phyloP scores from a whole-genome alignment of 2,797 vertebrate species.

The Myotis pilosus region DNA sequence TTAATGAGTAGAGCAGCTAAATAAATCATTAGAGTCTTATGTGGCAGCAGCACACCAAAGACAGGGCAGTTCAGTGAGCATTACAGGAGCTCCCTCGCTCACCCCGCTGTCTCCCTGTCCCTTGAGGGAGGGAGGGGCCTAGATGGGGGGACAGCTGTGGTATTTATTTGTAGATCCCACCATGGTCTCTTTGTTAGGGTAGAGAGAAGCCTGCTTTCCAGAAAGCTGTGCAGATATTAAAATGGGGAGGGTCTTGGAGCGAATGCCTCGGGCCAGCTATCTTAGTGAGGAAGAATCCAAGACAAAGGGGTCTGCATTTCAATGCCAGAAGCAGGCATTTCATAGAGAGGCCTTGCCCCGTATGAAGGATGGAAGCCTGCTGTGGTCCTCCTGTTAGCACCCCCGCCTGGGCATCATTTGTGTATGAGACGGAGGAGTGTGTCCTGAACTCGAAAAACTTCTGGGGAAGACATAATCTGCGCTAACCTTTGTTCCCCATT shows the following conservation, averaged over 20 bases:
- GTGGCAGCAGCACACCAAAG: background rate
- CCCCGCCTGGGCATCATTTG: background rate
- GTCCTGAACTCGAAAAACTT: background rate
- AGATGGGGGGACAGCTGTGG: background rate
- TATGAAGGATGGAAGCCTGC: background rate
- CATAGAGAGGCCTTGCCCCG: background rate
- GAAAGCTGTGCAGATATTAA: background rate
- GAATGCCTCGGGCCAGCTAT: background rate
- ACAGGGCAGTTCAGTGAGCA: background rate
- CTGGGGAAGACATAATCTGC: background rate
- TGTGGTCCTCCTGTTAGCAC: background rate
- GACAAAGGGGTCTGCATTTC: background rate
- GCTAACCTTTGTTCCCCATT: background rate
- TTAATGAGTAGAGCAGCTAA: slow-evolving; percentile 45
- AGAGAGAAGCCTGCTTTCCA: background rate
- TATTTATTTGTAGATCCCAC: background rate
- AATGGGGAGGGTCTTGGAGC: background rate
- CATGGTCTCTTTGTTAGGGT: background rate
- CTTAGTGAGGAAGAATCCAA: background rate
- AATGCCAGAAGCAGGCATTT: background rate
- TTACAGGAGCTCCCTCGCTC: background rate
- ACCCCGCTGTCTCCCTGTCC: background rate
- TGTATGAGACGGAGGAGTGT: background rate
- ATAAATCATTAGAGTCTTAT: slow-evolving; percentile 42
- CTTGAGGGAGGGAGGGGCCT: background rate